phyloP scores from a whole-genome alignment of 2,888 invertebrate species.

The Lasioglossum marginatum region DNA sequence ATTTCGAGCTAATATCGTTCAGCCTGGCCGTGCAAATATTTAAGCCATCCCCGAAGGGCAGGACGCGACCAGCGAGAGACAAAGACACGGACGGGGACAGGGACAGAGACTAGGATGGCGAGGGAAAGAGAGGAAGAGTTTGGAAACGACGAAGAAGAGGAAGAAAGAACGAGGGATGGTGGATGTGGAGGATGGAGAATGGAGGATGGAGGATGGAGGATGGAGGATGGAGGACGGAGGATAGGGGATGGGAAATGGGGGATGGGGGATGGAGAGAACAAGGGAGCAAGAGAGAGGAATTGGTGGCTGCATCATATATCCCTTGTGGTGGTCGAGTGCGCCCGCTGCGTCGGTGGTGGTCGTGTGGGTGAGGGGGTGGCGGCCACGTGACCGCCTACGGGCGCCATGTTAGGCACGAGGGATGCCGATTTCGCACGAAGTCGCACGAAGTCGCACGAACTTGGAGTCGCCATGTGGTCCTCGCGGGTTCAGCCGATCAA shows the following conservation, averaged over 20 bases:
- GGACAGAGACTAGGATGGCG: conserved; percentile 12
- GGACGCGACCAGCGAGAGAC: background rate
- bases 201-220: conserved; percentile 10
- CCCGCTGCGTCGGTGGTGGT: conserved; percentile 60
- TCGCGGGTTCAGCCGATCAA: conserved; percentile 81
- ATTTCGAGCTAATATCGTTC: conserved; percentile 66
- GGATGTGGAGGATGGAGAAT: background rate
- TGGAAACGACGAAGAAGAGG: conserved; percentile 24
- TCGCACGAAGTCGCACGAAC: conserved; percentile 23
- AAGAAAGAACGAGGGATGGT: conserved; percentile 23
- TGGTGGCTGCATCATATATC: conserved; percentile 74
- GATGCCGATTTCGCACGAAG: conserved; percentile 76
- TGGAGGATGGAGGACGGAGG: background rate
- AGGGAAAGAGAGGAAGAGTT: conserved; percentile 19
- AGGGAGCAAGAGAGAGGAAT: conserved; percentile 60
- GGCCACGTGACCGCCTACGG: conserved; percentile 70
- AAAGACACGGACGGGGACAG: background rate
- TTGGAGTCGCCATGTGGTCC: conserved; percentile 81
- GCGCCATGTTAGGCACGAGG: conserved; percentile 79
- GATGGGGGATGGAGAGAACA: conserved; percentile 29
- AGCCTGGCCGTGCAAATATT: conserved; percentile 70
- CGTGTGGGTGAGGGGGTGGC: conserved; percentile 61
- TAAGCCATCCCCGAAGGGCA: conserved; percentile 68
- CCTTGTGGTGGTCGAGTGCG: conserved; percentile 73
- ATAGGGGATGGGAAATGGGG: background rate